Base-by-base conservation (phyloP, 2,888 invertebrate genomes). In the Sinohyriopsis cumingii region DNA sequence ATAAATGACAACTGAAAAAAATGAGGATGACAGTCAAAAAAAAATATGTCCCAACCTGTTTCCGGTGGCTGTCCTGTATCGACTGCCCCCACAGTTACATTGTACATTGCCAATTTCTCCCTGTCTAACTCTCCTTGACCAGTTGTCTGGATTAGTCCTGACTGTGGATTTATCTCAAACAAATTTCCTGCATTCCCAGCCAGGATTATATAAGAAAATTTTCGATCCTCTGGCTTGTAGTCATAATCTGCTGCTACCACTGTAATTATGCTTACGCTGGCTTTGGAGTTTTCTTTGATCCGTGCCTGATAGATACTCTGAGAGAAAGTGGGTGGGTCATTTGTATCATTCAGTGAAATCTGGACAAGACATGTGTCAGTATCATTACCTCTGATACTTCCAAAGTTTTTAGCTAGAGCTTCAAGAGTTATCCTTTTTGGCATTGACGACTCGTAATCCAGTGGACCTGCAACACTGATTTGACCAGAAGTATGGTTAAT, bases 301-400 rank as follows among this genome's bases (percentile, higher is more conserved):
- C 94, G 93, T 0, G 96, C 97, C 59, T 71, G 20, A 88, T 98
- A 98, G 25, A 93, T 88, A 64, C 92, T 92, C 84, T 94, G 93
- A n/a, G 94, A 90, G 88, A 98, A 98, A 88, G 96, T 95, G 0
- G 98, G 98, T 0, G 98, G 96, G 91, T 98, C 98, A 88, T 98
- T 98, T 25, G 97, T 97, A 89, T 98, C 98, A 91, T 97, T 96
- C 76, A 98, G 95, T 0, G 95, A 95, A 75, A 98, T 94, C 63
- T 96, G 95, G 0, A 98, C 95, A 90, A 96, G 96, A 5, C 97
- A 97, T 91, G 96, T 96, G 87, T 97, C 97, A 0, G 97, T 97
- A 86, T 98, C 97, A 88, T 97, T 97, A 5, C 98, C 98, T 57
- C 94, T 93, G 80, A 98, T 97, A 24, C 96, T 95, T 20, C 98